Evolutionary conservation across 1,140 invertebrate genomes (phyloP).

Genomic region (Drosophila azteca): DNA sequence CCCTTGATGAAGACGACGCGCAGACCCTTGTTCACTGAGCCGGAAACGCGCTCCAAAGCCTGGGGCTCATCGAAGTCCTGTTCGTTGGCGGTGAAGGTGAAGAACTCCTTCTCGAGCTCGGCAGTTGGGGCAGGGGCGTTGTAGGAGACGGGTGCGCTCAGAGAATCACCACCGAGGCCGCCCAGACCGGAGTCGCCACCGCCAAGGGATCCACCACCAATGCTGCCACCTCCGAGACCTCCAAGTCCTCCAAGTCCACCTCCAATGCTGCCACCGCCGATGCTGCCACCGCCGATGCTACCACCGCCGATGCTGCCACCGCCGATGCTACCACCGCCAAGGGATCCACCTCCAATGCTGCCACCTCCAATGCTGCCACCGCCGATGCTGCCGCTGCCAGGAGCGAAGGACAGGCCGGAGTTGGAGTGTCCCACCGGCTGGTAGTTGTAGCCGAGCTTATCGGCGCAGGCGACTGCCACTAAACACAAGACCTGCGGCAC

Average conservation of each 20-base stretch:
- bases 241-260: constrained; percentile 19
- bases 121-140: constrained; percentile 58
- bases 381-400: constrained; percentile 34
- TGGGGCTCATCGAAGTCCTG: constrained; percentile 66
- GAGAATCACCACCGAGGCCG: constrained; percentile 24
- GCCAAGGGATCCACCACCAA: background rate
- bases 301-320: constrained; percentile 20
- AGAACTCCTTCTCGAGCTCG: constrained; percentile 73
- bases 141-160: constrained; percentile 54
- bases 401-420: constrained; percentile 60
- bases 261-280: too few relatives aligned
- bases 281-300: constrained; percentile 7
- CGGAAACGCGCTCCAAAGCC: constrained; percentile 39
- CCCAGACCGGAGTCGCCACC: constrained; percentile 8
- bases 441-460: constrained; percentile 78
- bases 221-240: background rate
- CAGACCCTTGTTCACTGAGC: constrained; percentile 64
- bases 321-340: constrained; percentile 15
- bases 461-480: constrained; percentile 74
- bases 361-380: constrained; percentile 9
- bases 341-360: constrained; percentile 15
- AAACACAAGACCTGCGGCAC: constrained; percentile 62
- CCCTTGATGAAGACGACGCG: constrained; percentile 79
- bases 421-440: constrained; percentile 66
- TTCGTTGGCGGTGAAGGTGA: constrained; percentile 62